Conservation (phyloP, 1,140 invertebrate species). For the Agrypnia vestita region DNA sequence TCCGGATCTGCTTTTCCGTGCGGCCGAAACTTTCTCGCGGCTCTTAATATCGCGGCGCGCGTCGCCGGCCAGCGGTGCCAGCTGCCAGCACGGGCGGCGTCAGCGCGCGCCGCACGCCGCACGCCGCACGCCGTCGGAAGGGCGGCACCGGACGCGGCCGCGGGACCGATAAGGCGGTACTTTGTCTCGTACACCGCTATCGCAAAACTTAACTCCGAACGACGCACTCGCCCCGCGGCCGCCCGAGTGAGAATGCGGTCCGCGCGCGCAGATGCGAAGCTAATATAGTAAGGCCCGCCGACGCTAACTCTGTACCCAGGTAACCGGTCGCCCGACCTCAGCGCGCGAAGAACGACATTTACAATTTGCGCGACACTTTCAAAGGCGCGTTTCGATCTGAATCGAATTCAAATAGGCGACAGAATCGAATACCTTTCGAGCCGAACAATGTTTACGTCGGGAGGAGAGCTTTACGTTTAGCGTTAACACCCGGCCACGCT, state of each 20-base stretch:
- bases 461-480: slow-evolving; percentile 33
- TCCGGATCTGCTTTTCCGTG: slow-evolving; percentile 39
- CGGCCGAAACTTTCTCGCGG: slow-evolving; percentile 21
- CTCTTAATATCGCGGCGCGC: slow-evolving; percentile 6
- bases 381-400: slow-evolving; percentile 29
- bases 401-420: slow-evolving; percentile 1
- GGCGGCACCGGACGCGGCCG: slow-evolving; percentile 19
- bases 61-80: background rate
- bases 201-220: background rate
- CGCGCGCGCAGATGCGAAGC: slow-evolving; percentile 22
- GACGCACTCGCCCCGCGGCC: slow-evolving; percentile 28
- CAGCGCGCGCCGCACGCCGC: background rate
- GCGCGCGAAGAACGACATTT: slow-evolving; percentile 32
- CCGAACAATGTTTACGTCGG: slow-evolving; percentile 32
- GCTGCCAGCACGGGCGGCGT: too few species aligned
- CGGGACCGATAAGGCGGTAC: background rate
- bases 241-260: slow-evolving; percentile 45
- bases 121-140: background rate
- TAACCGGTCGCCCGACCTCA: slow-evolving; percentile 47
- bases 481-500: slow-evolving; percentile 23
- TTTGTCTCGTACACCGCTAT: background rate
- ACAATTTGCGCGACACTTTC: slow-evolving; percentile 25
- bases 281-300: slow-evolving; percentile 47
- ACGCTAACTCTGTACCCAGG: slow-evolving; percentile 40
- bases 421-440: slow-evolving; percentile 26